These are phyloP conservation scores for Zonitis immaculata DNA, from an alignment of 2,888 invertebrate genomes.

Conservation along the genomic window DNA sequence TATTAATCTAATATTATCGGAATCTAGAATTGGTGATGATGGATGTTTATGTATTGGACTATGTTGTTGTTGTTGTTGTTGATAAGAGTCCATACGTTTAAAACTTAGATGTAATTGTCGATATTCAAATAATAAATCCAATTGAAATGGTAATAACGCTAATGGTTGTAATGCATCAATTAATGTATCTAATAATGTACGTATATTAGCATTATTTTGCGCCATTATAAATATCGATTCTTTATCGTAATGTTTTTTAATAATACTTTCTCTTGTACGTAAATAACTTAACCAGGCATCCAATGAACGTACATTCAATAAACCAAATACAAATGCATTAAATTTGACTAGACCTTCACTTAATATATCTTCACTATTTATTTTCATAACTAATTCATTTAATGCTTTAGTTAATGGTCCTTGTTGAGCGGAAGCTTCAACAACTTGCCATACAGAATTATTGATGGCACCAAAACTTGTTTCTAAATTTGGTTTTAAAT, in stretches of 20 bases:
- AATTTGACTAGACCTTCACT: conserved; percentile 82
- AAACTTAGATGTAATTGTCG: conserved; percentile 71
- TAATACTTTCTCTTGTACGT: conserved; percentile 74
- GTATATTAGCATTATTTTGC: conserved; percentile 54
- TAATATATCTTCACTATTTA: conserved; percentile 77
- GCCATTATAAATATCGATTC: conserved; percentile 67
- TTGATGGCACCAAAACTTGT: conserved; percentile 82
- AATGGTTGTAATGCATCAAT: conserved; percentile 74
- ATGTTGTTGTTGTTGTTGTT: conserved; percentile 42
- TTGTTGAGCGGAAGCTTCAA: conserved; percentile 82
- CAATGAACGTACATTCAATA: conserved; percentile 79
- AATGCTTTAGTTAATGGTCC: conserved; percentile 79
- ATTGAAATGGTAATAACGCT: conserved; percentile 72
- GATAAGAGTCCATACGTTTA: conserved; percentile 57
- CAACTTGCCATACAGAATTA: conserved; percentile 86
- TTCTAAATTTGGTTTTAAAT: conserved; percentile 72
- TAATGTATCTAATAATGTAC: conserved; percentile 66
- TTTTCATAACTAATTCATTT: conserved; percentile 75
- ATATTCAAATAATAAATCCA: conserved; percentile 77
- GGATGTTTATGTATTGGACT: conserved; percentile 44
- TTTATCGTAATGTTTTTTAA: conserved; percentile 73
- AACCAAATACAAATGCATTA: conserved; percentile 81
- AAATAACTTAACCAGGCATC: conserved; percentile 88
- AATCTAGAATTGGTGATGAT: not conserved
- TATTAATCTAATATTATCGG: conserved; percentile 2